Evolutionary conservation across 1,140 invertebrate species (phyloP), one percentile per base, ranked within the genome.

Genomic region (Pseudomyrmex sp.): DNA sequence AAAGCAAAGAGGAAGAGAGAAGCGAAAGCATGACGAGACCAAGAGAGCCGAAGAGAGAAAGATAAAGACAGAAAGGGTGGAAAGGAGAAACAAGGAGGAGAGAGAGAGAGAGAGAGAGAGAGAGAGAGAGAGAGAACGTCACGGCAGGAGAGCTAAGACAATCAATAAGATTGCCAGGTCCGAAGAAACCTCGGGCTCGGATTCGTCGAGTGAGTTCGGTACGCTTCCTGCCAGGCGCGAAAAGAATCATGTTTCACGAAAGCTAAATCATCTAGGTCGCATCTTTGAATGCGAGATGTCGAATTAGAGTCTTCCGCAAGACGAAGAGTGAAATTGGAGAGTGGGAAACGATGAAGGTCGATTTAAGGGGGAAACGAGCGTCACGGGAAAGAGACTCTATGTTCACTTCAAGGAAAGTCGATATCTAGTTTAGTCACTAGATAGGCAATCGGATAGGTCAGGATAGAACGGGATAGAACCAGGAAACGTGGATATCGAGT

Each of bases 101-200:
- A 20, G 59, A 70, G 52, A 35, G 18, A 20, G 63, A 56, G 52
- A 54, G 54, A 72, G 50, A 59, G 68, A 61, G 76, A 59, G 13
- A 76, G 20, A 74, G 52, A 54, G 54, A 72, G 50, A 59, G 68
- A 61, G 76, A 59, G 13, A 76, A 56, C 62, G 70, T 88, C 82
- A 77, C 84, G 79, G 84, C 63, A 89, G 65, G 72, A 88, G 85
- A 86, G 83, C 87, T 88, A 87, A 91, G 90, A 91, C 89, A 92
- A 93, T 93, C 92, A 90, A 93, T 93, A 92, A 91, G 91, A 91
- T 92, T 87, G 88, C 87, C 85, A 80, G 87, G 77, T 89, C 82
- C 79, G 82, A 82, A 89, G 85, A 70, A 89, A 76, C 85, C 35
- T 89, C 87, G 85, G 84, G 87, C 82, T 74, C 61, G 85, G 88